These are phyloP conservation scores for Chaetorhynchus papuensis DNA, from an alignment of 2,113 vertebrate species.

Conservation along the genomic window DNA sequence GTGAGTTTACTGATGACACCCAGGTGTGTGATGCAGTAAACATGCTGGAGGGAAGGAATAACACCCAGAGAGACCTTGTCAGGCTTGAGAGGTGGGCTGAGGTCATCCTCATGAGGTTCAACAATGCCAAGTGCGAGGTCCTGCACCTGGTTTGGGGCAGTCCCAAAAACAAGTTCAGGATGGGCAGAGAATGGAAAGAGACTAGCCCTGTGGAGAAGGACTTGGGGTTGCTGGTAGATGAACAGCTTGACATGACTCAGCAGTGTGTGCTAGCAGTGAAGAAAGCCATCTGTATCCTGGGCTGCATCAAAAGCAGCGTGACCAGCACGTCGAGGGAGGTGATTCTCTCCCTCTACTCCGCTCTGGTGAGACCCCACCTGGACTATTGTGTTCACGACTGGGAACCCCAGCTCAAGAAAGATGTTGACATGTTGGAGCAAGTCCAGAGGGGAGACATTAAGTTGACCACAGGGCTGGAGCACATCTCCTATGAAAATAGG, in stretches of 20 bases:
- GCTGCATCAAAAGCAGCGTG: background rate
- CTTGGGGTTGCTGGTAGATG: background rate
- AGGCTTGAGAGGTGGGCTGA: background rate
- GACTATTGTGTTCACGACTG: background rate
- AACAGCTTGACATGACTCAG: background rate
- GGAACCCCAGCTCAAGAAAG: background rate
- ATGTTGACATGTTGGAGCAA: background rate
- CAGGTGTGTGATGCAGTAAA: background rate
- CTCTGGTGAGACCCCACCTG: background rate
- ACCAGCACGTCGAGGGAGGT: background rate
- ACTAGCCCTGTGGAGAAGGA: background rate
- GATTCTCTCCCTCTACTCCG: background rate
- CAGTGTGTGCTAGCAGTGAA: background rate
- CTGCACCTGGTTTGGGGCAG: background rate
- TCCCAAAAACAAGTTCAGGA: background rate
- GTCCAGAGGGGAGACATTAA: background rate
- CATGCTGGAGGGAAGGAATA: background rate
- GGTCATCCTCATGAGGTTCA: background rate
- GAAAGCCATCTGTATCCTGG: background rate
- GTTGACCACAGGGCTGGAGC: background rate
- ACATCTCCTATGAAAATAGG: background rate
- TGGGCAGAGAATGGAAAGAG: background rate
- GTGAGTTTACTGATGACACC: background rate
- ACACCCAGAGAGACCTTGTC: background rate
- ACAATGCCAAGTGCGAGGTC: background rate